These are phyloP conservation scores for Mormyrus lacerda DNA, from an alignment of 2,113 vertebrate genomes.

Conservation along the genomic window DNA sequence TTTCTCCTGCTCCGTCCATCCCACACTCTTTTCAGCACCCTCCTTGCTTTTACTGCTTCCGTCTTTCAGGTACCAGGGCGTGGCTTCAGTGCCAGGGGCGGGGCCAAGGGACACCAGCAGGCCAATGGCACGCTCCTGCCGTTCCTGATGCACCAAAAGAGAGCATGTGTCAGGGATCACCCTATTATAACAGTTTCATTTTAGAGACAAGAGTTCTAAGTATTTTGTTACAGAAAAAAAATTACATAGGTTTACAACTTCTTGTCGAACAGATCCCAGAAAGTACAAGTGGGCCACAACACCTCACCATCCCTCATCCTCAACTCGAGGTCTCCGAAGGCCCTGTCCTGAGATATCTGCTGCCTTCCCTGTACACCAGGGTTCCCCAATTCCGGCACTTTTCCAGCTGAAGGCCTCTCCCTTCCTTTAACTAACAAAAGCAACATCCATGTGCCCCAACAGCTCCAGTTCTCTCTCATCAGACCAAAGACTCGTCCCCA, in stretches of 20 bases:
- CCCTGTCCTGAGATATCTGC: neutral
- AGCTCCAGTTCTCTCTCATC: neutral
- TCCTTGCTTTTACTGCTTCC: conserved; percentile 33
- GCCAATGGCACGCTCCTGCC: conserved; percentile 76
- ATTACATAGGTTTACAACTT: neutral
- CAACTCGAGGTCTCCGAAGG: neutral
- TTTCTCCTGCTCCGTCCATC: conserved; percentile 60
- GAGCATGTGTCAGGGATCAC: neutral
- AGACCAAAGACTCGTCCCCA: neutral
- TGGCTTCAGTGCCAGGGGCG: conserved; percentile 69
- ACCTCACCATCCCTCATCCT: neutral
- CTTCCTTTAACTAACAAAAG: neutral
- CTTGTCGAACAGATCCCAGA: neutral
- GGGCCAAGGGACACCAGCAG: conserved; percentile 79
- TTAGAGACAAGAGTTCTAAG: too few species aligned
- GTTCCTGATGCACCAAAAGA: conserved; percentile 57
- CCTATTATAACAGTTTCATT: too few species aligned
- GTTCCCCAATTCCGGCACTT: neutral
- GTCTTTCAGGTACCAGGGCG: conserved; percentile 76
- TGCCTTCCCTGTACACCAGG: neutral
- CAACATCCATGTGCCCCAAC: neutral
- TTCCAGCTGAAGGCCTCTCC: neutral
- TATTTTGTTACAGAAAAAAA: neutral
- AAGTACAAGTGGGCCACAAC: neutral
- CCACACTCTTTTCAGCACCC: conserved; percentile 44